Evolutionary conservation across 2,888 invertebrate species (phyloP).

Genomic region (Podabrus alpinus): DNA sequence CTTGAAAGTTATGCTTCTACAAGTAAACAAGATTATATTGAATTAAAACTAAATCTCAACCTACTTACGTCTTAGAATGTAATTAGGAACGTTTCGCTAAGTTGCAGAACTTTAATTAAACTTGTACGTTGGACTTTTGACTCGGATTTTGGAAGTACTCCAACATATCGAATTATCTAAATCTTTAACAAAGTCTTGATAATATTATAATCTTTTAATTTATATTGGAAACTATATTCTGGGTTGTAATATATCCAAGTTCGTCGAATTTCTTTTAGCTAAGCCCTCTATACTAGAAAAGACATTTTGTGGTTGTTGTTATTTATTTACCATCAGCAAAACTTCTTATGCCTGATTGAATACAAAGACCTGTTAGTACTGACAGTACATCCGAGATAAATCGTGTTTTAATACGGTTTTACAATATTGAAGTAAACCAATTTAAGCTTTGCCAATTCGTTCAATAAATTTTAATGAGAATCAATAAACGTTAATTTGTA

Average conservation of each 20-base stretch:
- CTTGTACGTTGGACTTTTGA: slow-evolving; percentile 1
- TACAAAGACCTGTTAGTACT: too few relatives aligned
- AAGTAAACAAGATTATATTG: background rate
- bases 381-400: too few relatives aligned
- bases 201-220: background rate
- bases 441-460: background rate
- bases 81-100: slow-evolving; percentile 3
- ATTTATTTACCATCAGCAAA: too few relatives aligned
- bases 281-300: too few relatives aligned
- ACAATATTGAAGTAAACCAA: background rate
- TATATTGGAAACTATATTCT: background rate
- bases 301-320: too few relatives aligned
- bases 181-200: background rate
- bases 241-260: background rate
- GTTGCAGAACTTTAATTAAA: slow-evolving; percentile 15
- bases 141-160: background rate
- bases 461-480: background rate
- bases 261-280: too few relatives aligned
- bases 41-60: background rate
- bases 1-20: background rate
- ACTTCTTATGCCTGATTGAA: too few relatives aligned
- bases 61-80: slow-evolving; percentile 2
- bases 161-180: background rate
- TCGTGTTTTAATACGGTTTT: background rate
- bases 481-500: background rate